Evolutionary conservation across 2,113 vertebrate genomes (phyloP).

Genomic region (cattle (Bos taurus)): ARS-UCD2.0 NC_037346.1:50446501-50447000

Average conservation of each 20-base stretch:
- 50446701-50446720: fast-evolving
- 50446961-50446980: not conserved
- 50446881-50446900: fast-evolving
- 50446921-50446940: too few species aligned
- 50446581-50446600: not conserved
- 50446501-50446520: too few species aligned
- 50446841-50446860: too few species aligned
- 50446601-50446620: fast-evolving
- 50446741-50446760: not conserved
- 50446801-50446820: too few species aligned
- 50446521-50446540: fast-evolving
- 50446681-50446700: fast-evolving
- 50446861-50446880: too few species aligned
- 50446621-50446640: not conserved
- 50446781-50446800: too few species aligned
- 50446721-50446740: too few species aligned
- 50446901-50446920: too few species aligned
- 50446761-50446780: not conserved
- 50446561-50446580: fast-evolving
- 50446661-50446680: not conserved
- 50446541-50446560: not conserved
- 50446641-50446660: fast-evolving
- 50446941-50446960: fast-evolving
- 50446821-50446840: too few species aligned
- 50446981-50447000: not conserved